Evolutionary conservation across 2,797 vertebrate genomes (phyloP).

Genomic region (Scomberomorus guttatus): DNA sequence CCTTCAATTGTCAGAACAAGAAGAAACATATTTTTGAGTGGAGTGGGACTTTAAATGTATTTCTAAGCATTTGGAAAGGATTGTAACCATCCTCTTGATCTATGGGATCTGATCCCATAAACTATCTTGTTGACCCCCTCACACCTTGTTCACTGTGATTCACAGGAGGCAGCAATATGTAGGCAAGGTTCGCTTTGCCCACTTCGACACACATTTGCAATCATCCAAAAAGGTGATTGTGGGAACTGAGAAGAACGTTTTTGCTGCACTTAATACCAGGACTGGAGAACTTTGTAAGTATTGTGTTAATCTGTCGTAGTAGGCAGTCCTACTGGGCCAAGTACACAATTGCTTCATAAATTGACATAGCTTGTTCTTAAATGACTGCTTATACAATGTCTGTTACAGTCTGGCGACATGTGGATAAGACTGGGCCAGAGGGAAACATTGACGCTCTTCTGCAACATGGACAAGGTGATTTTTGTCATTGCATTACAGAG

Average conservation of each 20-base stretch:
- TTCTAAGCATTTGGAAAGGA: background rate
- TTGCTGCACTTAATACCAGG: conserved; percentile 93
- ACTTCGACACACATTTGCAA: conserved; percentile 90
- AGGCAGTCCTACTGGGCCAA: background rate
- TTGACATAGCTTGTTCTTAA: background rate
- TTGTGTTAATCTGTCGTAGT: background rate
- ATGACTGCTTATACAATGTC: background rate
- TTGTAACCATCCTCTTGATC: background rate
- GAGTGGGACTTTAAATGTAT: background rate
- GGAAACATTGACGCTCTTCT: conserved; percentile 91
- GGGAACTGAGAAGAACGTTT: conserved; percentile 95
- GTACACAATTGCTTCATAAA: background rate
- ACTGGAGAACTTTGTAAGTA: conserved; percentile 95
- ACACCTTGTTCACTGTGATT: conserved; percentile 13
- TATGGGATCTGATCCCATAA: background rate
- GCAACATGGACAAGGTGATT: conserved; percentile 91
- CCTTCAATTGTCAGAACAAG: no score
- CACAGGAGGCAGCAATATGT: conserved; percentile 95
- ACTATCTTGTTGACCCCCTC: background rate
- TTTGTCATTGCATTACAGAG: background rate
- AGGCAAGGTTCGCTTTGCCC: conserved; percentile 93
- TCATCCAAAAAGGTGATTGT: conserved; percentile 94
- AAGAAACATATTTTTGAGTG: no score
- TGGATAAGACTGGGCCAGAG: conserved; percentile 92
- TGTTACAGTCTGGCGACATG: conserved; percentile 94